Base-by-base conservation (phyloP, 2,113 vertebrate species). In the Osmerus mordax region DNA sequence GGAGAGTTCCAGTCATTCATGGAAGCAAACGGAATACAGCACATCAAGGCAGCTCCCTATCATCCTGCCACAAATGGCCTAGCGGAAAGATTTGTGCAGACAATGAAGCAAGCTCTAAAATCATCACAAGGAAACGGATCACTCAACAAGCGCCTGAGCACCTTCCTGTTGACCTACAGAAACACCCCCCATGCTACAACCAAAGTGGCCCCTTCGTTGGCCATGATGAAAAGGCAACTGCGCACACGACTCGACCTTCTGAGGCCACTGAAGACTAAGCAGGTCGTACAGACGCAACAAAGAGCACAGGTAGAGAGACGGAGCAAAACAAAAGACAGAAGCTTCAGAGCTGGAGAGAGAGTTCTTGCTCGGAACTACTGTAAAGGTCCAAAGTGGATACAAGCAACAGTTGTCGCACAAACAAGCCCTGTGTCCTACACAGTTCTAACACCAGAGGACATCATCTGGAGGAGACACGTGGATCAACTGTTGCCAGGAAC, bases 31-130 rank as follows among this genome's bases (percentile, higher is more conserved):
- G 21, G 21, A 21, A 21, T 21, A 0, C 21, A 21, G 21, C 21
- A 21, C 21, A 21, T 21, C 21, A 21, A 21, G 21, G 21, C 53
- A 55, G 53, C 13, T 14, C 53, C 11, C 3, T 55, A 55, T 55
- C 53, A 55, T 18, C 53, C 53, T 0, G 28, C 60, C 1, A 72
- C 72, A 0, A 78, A 69, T 11, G 54, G 66, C 0, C 25, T 75
- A 9, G 72, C 72, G 41, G 68, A 75, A 28, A 2, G 62, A 2
- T 73, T 78, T 69, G 56, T 78, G 2, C 73, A 78, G 29, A 75
- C 54, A 9, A 19, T 74, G 60, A 81, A 77, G 56, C 41, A 77
- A 32, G 32, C 32, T 55, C 18, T 55, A 55, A 55, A 55, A 55
- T 55, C 11, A 55, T 55, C 53, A 55, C 53, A 55, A 55, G 53